Evolutionary conservation across 2,888 invertebrate species (phyloP).

Genomic region (Latrodectus elegans): DNA sequence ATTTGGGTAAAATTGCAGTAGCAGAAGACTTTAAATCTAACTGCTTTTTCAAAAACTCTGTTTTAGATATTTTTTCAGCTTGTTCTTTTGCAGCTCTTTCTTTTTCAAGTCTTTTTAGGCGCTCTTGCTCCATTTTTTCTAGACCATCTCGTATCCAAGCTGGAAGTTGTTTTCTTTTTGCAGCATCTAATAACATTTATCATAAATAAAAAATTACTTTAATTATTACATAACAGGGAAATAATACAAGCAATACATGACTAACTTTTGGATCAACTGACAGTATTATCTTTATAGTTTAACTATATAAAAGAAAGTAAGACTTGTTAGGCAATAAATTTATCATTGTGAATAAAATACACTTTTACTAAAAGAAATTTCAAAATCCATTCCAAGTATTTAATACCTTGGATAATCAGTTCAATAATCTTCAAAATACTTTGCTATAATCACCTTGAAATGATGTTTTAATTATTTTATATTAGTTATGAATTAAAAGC

Average conservation of each 20-base stretch:
- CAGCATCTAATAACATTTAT: conserved; percentile 81
- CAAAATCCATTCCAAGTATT: too few relatives aligned
- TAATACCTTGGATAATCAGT: too few relatives aligned
- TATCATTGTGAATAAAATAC: too few relatives aligned
- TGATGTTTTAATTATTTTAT: too few relatives aligned
- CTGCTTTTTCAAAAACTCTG: conserved; percentile 28
- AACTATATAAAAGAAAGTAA: too few relatives aligned
- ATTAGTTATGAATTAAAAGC: too few relatives aligned
- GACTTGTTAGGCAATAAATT: too few relatives aligned
- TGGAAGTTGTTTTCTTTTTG: conserved; percentile 91
- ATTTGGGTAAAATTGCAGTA: conserved; percentile 75
- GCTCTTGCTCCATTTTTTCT: conserved; percentile 97
- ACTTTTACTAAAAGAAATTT: too few relatives aligned
- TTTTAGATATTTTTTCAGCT: conserved; percentile 76
- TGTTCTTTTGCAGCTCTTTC: conserved; percentile 82
- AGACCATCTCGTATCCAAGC: conserved; percentile 98
- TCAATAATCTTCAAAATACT: too few relatives aligned
- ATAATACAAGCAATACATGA: background rate
- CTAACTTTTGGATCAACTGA: background rate
- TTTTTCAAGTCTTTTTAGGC: conserved; percentile 88
- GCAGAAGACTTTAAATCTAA: conserved; percentile 5
- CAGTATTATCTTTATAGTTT: too few relatives aligned
- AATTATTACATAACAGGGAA: background rate
- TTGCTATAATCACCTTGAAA: too few relatives aligned
- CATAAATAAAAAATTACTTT: background rate